Conservation (phyloP, 2,113 vertebrate species). For the Pomatorhinus ruficollis region DNA sequence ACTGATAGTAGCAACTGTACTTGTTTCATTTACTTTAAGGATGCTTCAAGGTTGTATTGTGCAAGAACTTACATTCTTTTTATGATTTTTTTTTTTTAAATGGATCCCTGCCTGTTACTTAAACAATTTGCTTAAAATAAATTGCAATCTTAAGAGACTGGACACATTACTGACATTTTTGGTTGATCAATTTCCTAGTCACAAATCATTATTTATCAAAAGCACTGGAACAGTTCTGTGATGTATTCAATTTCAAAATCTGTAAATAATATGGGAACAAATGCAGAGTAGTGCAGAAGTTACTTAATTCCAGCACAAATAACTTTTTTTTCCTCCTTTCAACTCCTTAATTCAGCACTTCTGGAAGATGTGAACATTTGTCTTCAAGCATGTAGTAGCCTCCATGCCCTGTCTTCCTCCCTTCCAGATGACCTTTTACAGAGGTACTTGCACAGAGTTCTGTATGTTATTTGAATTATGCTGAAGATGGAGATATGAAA, state of each 20-base stretch:
- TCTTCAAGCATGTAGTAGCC: conserved; percentile 90
- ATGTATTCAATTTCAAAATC: neutral
- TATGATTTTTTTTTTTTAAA: neutral
- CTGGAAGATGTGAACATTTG: conserved; percentile 88
- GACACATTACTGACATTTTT: neutral
- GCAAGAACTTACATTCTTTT: neutral
- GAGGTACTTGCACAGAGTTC: conserved; percentile 75
- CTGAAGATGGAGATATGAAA: neutral
- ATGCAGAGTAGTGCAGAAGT: neutral
- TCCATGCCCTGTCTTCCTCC: conserved; percentile 89
- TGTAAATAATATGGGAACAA: neutral
- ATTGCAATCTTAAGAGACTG: neutral
- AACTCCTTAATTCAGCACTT: conserved; percentile 76
- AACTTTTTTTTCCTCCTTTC: neutral
- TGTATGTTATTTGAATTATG: neutral
- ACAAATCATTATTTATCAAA: neutral
- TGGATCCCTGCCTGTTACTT: neutral
- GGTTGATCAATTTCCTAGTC: neutral
- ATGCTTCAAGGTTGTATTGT: neutral
- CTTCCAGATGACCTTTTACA: conserved; percentile 90
- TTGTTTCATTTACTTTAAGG: neutral
- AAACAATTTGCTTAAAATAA: neutral
- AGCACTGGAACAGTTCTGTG: neutral
- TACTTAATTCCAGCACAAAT: neutral
- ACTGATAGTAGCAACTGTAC: neutral